A percentile compares a stretch with the other conserved stretches of the same genome.
These are phyloP conservation scores for Hydriomena furcata DNA, from an alignment of 2,888 invertebrate genomes.

Conservation along the genomic window DNA sequence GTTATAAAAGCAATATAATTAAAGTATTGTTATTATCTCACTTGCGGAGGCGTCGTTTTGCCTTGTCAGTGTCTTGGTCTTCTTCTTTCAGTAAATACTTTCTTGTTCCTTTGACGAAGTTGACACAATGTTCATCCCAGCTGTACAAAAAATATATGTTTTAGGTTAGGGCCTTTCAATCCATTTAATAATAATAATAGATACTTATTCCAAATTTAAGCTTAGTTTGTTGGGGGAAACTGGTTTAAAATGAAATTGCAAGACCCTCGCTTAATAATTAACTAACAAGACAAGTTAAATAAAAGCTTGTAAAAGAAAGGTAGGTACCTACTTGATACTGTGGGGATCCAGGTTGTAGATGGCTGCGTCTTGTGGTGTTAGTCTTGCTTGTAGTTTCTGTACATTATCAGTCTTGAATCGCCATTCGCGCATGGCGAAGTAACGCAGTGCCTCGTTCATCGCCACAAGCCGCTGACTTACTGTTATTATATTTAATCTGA, in stretches of 20 bases:
- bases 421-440: constrained; percentile 89
- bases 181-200: no score
- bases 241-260: no score
- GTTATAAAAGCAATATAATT: no score
- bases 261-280: no score
- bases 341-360: constrained; percentile 68
- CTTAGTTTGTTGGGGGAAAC: no score
- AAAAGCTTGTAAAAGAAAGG: no score
- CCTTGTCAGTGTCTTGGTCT: constrained; percentile 80
- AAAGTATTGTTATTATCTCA: no score
- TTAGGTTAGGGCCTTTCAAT: no score
- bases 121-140: constrained; percentile 85
- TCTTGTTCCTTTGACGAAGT: constrained; percentile 87
- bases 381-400: constrained; percentile 62
- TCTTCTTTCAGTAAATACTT: constrained; percentile 87
- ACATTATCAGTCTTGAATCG: constrained; percentile 83
- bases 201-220: no score
- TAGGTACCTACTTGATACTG: constrained; percentile 56
- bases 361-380: constrained; percentile 67
- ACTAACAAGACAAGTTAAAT: no score
- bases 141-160: constrained; percentile 42
- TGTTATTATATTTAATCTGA: constrained; percentile 84
- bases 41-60: constrained; percentile 81
- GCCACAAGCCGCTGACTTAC: constrained; percentile 84
- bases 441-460: constrained; percentile 85